Conservation (phyloP, 2,113 vertebrate species). For the Hyla sarda region DNA sequence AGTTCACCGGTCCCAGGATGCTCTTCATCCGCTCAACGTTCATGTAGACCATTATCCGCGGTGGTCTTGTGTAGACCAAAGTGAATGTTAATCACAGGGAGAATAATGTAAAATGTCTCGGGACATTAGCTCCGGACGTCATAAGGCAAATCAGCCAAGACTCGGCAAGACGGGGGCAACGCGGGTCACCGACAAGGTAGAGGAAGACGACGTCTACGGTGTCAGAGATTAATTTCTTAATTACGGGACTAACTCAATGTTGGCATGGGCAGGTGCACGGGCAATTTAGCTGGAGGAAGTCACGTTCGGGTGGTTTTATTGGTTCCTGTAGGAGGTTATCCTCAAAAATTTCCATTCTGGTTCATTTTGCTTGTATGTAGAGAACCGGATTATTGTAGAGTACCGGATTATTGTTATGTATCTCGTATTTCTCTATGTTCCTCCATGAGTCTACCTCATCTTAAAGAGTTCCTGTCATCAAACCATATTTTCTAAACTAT, state of each 20-base stretch:
- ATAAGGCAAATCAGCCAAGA: neutral
- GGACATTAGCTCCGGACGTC: slow-evolving; percentile 24
- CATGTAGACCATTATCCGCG: slow-evolving; percentile 1
- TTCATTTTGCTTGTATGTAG: too few relatives aligned
- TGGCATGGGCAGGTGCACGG: neutral
- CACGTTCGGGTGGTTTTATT: too few relatives aligned
- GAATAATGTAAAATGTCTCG: neutral
- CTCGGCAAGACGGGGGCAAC: neutral
- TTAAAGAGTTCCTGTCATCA: too few relatives aligned
- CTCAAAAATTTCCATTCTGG: too few relatives aligned
- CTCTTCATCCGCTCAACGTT: neutral
- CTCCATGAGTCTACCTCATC: too few relatives aligned
- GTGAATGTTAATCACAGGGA: slow-evolving; percentile 29
- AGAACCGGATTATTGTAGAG: too few relatives aligned
- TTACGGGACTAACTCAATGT: neutral
- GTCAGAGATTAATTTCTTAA: slow-evolving; percentile 11
- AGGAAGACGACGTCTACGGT: neutral
- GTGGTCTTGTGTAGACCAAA: neutral
- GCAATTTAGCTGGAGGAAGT: neutral
- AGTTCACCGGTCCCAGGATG: slow-evolving; percentile 1
- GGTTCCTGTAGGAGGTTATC: too few relatives aligned
- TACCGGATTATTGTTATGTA: too few relatives aligned
- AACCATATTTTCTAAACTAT: too few relatives aligned
- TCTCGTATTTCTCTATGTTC: too few relatives aligned
- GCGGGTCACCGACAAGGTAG: neutral